Evolutionary conservation across 2,113 vertebrate species (phyloP).

Genomic region (Brachionichthys hirsutus): DNA sequence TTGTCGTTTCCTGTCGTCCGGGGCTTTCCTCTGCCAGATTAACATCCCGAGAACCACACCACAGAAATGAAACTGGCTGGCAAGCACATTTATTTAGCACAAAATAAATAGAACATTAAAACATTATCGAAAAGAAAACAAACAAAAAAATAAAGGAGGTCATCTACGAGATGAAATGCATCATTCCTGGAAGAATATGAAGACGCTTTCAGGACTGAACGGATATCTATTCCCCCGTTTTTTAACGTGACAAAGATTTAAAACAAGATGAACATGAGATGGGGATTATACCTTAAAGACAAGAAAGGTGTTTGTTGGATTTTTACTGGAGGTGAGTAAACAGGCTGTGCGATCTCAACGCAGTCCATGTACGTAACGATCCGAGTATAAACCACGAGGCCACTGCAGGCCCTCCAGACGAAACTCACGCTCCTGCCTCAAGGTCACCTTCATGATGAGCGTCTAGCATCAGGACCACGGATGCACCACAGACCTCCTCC

Average conservation of each 20-base stretch:
- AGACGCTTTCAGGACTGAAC: neutral
- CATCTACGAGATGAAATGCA: too few relatives aligned
- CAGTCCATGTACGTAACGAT: neutral
- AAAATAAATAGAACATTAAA: slow-evolving; percentile 56
- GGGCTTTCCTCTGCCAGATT: too few relatives aligned
- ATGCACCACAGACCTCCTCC: neutral
- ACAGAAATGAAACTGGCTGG: neutral
- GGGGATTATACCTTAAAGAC: neutral
- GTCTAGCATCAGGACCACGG: neutral
- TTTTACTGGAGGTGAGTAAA: neutral
- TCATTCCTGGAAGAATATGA: too few relatives aligned
- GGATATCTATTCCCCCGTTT: neutral
- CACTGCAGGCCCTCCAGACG: neutral
- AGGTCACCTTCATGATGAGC: neutral
- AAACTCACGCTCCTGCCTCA: neutral
- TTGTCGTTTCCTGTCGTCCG: too few relatives aligned
- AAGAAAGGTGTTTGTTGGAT: neutral
- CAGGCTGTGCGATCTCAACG: neutral
- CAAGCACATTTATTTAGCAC: slow-evolving; percentile 29
- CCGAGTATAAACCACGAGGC: slow-evolving; percentile 6
- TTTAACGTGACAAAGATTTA: neutral
- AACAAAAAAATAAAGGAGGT: neutral
- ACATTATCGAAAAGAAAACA: neutral
- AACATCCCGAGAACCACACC: neutral
- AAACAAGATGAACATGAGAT: neutral